Evolutionary conservation across 1,140 invertebrate genomes (phyloP).

Genomic region (Brachionus koreanus): DNA sequence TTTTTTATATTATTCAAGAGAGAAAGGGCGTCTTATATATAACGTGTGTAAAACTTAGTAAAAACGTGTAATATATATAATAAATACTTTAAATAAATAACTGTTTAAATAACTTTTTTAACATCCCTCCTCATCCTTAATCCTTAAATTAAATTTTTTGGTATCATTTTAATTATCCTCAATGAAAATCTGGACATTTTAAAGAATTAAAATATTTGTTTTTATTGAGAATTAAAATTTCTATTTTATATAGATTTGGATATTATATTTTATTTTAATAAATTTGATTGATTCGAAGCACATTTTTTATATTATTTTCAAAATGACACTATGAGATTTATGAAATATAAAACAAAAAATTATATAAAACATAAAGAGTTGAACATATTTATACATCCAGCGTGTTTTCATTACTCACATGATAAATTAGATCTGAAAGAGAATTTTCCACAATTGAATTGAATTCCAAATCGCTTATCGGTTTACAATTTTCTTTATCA

Average conservation of each 20-base stretch:
- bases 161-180: too few relatives aligned
- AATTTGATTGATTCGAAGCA: not conserved
- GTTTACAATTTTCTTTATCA: constrained; percentile 60
- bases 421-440: constrained; percentile 35
- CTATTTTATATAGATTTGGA: not conserved
- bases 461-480: constrained; percentile 50
- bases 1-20: too few relatives aligned
- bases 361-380: not conserved
- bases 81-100: too few relatives aligned
- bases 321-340: not conserved
- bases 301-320: not conserved
- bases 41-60: too few relatives aligned
- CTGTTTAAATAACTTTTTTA: too few relatives aligned
- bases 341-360: not conserved
- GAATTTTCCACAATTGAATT: constrained; percentile 3
- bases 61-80: too few relatives aligned
- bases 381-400: not conserved
- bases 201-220: too few relatives aligned
- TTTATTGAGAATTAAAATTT: too few relatives aligned
- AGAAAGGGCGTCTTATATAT: too few relatives aligned
- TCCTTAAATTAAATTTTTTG: too few relatives aligned
- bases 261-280: not conserved
- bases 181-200: too few relatives aligned
- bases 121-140: too few relatives aligned
- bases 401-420: constrained; percentile 16